A percentile compares a stretch with the other conserved stretches of the same genome.
Evolutionary conservation across 2,797 vertebrate genomes (phyloP).

Genomic region (Ctenochaetus hawaiiensis): DNA sequence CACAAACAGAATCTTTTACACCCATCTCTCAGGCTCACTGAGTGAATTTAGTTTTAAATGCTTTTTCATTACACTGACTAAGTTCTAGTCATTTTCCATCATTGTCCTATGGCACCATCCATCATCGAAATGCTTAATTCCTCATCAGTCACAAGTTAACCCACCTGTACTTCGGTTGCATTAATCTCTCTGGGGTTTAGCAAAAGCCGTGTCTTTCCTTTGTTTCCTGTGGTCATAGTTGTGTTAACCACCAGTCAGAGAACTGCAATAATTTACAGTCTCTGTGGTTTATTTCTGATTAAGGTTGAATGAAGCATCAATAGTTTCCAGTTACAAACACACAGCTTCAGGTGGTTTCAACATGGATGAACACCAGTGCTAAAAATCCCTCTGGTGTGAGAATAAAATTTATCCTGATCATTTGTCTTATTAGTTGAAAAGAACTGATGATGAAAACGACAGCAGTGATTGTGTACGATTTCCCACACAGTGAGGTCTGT

Average conservation of each 20-base stretch:
- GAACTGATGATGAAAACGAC: not conserved
- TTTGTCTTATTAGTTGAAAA: not conserved
- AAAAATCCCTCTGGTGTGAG: not conserved
- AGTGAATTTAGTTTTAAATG: not conserved
- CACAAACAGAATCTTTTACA: not conserved
- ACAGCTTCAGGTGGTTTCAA: not conserved
- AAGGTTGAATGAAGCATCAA: not conserved
- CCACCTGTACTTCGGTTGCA: not conserved
- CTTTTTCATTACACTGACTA: slow-evolving; percentile 3
- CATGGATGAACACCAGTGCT: not conserved
- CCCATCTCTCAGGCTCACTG: not conserved
- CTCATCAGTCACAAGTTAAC: too few species aligned
- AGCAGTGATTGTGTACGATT: not conserved
- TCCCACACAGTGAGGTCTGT: not conserved
- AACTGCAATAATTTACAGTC: not conserved
- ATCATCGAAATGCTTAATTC: too few species aligned
- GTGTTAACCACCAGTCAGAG: not conserved
- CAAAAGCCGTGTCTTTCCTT: not conserved
- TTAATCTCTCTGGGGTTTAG: not conserved
- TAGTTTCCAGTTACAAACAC: not conserved
- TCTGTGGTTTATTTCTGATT: slow-evolving; percentile 17
- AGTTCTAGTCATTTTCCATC: not conserved
- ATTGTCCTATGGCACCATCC: not conserved
- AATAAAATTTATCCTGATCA: slow-evolving; percentile 4
- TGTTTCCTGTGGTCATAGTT: not conserved